These are phyloP conservation scores for Zosterops hypoxanthus DNA, from an alignment of 2,113 vertebrate species.

Conservation along the genomic window DNA sequence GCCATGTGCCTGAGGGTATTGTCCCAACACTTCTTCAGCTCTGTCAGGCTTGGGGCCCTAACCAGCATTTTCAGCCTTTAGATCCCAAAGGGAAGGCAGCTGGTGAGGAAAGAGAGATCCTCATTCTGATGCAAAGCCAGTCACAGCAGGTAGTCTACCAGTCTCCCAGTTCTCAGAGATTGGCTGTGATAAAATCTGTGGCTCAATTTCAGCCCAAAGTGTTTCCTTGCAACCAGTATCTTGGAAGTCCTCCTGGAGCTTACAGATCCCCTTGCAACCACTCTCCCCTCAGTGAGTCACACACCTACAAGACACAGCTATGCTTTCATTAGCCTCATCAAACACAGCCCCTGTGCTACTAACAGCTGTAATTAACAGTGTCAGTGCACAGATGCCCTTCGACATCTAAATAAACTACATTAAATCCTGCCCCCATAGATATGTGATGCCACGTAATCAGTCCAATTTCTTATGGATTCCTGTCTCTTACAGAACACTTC, in stretches of 20 bases:
- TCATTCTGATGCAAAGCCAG: background rate
- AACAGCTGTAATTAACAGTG: background rate
- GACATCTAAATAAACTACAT: background rate
- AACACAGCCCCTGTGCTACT: background rate
- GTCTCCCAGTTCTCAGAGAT: background rate
- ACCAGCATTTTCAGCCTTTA: background rate
- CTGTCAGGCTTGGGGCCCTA: background rate
- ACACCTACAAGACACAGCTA: background rate
- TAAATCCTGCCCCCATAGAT: background rate
- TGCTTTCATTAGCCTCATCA: background rate
- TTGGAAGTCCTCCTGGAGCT: background rate
- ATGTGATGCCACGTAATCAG: background rate
- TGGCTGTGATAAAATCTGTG: background rate
- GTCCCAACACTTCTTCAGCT: background rate
- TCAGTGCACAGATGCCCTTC: background rate
- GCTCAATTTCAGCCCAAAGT: background rate
- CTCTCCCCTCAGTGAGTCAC: background rate
- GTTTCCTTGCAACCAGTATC: background rate
- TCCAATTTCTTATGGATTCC: background rate
- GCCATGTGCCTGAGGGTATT: background rate
- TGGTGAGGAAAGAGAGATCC: background rate
- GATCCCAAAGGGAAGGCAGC: background rate
- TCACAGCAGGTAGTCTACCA: background rate
- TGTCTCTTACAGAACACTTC: background rate
- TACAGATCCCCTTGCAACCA: background rate